These are phyloP conservation scores for Suncus etruscus DNA, from an alignment of 2,113 vertebrate genomes.

Conservation along the genomic window DNA sequence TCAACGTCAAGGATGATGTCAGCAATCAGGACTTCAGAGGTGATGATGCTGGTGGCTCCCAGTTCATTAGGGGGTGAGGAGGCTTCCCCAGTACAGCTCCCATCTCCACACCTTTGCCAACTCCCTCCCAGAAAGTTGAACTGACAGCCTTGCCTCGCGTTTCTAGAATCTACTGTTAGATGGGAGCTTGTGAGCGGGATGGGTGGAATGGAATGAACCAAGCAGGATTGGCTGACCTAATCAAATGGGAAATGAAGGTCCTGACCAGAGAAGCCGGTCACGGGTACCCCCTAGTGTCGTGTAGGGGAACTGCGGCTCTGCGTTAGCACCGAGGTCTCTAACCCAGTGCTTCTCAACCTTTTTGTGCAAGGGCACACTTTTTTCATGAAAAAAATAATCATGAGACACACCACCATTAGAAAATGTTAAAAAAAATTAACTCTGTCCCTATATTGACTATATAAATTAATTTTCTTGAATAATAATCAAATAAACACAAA, in stretches of 20 bases:
- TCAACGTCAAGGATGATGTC: conserved; percentile 90
- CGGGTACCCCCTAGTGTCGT: not conserved
- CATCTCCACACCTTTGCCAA: not conserved
- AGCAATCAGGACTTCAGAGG: conserved; percentile 89
- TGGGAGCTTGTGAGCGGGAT: fast-evolving
- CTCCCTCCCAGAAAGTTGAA: not conserved
- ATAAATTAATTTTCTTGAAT: too few species aligned
- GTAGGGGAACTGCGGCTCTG: not conserved
- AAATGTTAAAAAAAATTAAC: too few species aligned
- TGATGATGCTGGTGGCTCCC: conserved; percentile 77
- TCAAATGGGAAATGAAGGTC: not conserved
- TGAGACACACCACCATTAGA: too few species aligned
- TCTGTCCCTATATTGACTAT: too few species aligned
- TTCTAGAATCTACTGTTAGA: not conserved
- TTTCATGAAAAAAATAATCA: too few species aligned
- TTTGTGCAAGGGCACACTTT: too few species aligned
- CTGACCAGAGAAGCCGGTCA: not conserved
- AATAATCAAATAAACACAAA: too few species aligned
- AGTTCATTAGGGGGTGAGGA: not conserved
- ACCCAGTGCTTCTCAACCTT: too few species aligned
- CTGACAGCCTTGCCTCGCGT: not conserved
- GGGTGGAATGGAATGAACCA: not conserved
- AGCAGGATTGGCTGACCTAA: not conserved
- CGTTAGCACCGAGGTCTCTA: too few species aligned
- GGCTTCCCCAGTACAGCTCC: not conserved